These are phyloP conservation scores for Phaethornis superciliosus DNA, from an alignment of 2,113 vertebrate species.

Conservation along the genomic window DNA sequence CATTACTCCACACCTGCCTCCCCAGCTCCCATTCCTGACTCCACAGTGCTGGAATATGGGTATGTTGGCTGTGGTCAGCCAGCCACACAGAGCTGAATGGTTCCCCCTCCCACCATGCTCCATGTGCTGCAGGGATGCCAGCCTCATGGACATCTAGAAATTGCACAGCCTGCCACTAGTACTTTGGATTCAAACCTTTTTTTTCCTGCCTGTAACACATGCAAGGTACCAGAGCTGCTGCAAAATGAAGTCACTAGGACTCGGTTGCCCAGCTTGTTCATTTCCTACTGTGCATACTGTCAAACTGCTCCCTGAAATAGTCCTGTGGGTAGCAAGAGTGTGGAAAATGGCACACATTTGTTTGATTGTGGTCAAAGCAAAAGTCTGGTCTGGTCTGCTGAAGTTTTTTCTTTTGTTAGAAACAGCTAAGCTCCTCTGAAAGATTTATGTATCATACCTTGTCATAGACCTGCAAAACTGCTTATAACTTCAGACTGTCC, in stretches of 20 bases:
- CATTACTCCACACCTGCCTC: neutral
- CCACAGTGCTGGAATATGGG: neutral
- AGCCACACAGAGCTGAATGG: neutral
- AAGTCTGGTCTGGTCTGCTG: neutral
- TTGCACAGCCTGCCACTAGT: neutral
- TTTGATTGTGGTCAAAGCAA: neutral
- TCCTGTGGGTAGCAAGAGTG: neutral
- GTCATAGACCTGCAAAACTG: neutral
- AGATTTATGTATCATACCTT: neutral
- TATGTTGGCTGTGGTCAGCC: fast-evolving
- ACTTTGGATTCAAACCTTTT: neutral
- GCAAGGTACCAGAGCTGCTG: neutral
- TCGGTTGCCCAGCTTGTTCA: neutral
- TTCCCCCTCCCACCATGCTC: neutral
- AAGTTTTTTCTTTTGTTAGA: neutral
- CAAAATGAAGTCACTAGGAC: neutral
- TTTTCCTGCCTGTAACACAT: neutral
- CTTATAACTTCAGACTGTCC: neutral
- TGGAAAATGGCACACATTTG: neutral
- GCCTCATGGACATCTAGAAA: neutral
- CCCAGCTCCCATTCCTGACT: neutral
- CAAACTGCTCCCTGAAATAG: neutral
- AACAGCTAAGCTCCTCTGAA: neutral
- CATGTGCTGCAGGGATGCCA: neutral
- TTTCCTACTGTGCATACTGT: neutral